These are phyloP conservation scores for Nebria ingens DNA, from an alignment of 1,140 invertebrate species.

Conservation along the genomic window DNA sequence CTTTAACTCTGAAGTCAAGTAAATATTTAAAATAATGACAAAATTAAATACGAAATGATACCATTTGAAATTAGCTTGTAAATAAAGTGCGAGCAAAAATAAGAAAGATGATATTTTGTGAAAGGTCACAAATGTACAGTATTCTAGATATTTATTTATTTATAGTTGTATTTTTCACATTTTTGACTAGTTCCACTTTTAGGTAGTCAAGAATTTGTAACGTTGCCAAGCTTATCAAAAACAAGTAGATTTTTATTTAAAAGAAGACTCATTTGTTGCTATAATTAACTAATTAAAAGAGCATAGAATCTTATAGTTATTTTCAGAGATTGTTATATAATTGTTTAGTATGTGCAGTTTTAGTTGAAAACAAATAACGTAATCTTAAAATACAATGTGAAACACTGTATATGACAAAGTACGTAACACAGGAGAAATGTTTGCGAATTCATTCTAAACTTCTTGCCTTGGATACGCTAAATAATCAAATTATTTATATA, in stretches of 20 bases:
- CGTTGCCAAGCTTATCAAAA: constrained; percentile 22
- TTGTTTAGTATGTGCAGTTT: too few species aligned
- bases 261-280: neutral
- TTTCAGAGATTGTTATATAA: too few species aligned
- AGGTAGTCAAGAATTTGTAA: constrained; percentile 23
- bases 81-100: neutral
- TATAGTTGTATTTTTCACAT: constrained; percentile 11
- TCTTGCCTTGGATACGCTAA: neutral
- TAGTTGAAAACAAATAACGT: too few species aligned
- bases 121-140: neutral
- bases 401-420: constrained; percentile 4
- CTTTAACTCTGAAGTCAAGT: constrained; percentile 26
- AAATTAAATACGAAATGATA: neutral
- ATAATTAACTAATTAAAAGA: neutral
- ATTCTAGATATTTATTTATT: constrained; percentile 6
- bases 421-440: constrained; percentile 22
- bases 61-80: neutral
- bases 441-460: constrained; percentile 11
- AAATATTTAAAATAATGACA: constrained; percentile 11
- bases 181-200: constrained; percentile 18
- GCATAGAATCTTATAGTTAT: too few species aligned
- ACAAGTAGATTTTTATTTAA: constrained; percentile 18
- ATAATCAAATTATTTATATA: neutral
- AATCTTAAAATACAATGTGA: too few species aligned
- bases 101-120: neutral